Evolutionary conservation across 2,797 vertebrate genomes (phyloP).

Genomic region (Pseudotriccus pelzelni): DNA sequence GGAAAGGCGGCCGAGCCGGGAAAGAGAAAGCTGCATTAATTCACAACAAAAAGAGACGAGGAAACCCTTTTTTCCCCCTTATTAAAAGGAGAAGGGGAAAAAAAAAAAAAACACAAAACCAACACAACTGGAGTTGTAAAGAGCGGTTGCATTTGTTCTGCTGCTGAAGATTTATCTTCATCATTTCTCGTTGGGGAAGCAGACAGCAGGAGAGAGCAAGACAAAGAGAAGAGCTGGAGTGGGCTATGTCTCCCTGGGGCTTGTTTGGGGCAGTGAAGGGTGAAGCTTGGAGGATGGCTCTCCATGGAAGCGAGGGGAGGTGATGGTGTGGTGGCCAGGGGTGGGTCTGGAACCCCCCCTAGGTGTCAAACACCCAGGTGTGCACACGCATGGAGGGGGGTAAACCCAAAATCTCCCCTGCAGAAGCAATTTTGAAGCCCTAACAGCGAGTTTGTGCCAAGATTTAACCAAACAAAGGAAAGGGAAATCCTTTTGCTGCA

Average conservation of each 20-base stretch:
- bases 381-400: not conserved
- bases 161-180: conserved; percentile 46
- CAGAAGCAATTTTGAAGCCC: not conserved
- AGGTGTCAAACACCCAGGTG: not conserved
- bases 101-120: not conserved
- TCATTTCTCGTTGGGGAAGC: conserved; percentile 13
- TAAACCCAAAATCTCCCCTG: not conserved
- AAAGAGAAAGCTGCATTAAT: conserved; percentile 59
- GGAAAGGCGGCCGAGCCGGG: not conserved
- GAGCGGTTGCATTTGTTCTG: not conserved
- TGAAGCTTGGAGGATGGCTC: not conserved
- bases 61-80: not conserved
- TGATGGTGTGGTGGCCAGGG: not conserved
- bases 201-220: conserved; percentile 10
- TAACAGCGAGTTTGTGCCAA: not conserved
- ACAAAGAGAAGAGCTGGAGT: conserved; percentile 35
- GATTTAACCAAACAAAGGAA: not conserved
- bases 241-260: not conserved
- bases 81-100: not conserved
- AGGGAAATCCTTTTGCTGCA: not conserved
- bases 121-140: not conserved
- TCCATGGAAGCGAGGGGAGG: not conserved
- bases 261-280: not conserved
- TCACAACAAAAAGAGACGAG: not conserved
- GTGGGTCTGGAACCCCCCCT: not conserved